Evolutionary conservation across 2,113 vertebrate species (phyloP), one percentile per base, ranked within the genome.

Genomic region (human (Homo sapiens)): DNA sequence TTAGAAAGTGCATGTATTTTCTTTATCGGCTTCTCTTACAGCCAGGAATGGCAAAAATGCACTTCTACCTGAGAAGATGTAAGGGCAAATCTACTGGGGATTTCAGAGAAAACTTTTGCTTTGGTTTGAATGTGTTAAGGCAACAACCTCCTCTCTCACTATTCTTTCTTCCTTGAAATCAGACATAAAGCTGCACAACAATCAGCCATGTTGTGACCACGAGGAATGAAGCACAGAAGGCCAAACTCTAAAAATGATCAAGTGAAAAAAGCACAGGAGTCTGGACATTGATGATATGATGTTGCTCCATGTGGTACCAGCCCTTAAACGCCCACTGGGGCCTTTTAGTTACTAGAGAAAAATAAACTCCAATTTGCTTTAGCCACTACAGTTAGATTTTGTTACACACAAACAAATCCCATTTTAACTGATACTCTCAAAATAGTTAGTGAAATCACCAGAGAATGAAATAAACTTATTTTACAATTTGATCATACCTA

Each of bases 391-490:
- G 55, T 43, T 50, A 55, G n/a, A 89, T 35, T 79, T 80, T 81
- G 83, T 35, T 85, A 92, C 5, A 59, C 27, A 61, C 3, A 52
- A 35, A 32, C 72, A 70, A 61, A 70, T 25, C 18, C 22, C 57
- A 90, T 32, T 90, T 96, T 73, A 83, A 86, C 27, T 25, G 50
- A 89, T 64, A 55, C 16, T 83, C 61, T 97, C 40, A 68, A 87
- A 85, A 45, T 85, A 43, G 22, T 30, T 64, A 8, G 27, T 59
- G 35, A 90, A 73, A 78, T 59, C 80, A 90, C 40, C 52, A 89
- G 68, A 90, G 52, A 61, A 43, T 43, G 38, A 87, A 68, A 92
- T 68, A 22, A 92, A 88, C 75, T 61, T 75, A 22, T 90, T 97
- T 68, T 27, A 73, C 32, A 35, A 45, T 72, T 70, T 95, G 45